A percentile compares a stretch with the other conserved stretches of the same genome.
phyloP scores from a whole-genome alignment of 1,140 invertebrate genomes.

The Wasmannia auropunctata region DNA sequence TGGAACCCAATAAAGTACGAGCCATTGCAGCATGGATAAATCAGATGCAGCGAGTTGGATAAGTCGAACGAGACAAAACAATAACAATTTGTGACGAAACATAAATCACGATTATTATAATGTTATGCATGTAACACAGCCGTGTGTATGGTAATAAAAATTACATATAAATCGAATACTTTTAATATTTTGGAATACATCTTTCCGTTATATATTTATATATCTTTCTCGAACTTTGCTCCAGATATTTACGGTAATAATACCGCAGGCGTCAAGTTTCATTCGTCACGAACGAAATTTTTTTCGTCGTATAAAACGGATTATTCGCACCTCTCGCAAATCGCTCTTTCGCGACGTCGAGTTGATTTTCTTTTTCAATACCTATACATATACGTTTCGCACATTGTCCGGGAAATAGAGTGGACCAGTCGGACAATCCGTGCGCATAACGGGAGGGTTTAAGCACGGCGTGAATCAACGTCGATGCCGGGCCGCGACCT shows the following conservation, averaged over 20 bases:
- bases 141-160: not conserved
- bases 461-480: conserved; percentile 43
- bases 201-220: not conserved
- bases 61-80: not conserved
- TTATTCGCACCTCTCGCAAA: not conserved
- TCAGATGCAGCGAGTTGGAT: not conserved
- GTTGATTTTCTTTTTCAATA: conserved; percentile 33
- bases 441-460: conserved; percentile 5
- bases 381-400: conserved; percentile 20
- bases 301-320: conserved; percentile 11
- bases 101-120: not conserved
- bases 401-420: conserved; percentile 20
- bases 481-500: not conserved
- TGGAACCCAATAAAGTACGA: conserved; percentile 29
- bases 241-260: not conserved
- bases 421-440: conserved; percentile 21
- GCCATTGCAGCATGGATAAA: not conserved
- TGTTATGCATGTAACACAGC: not conserved
- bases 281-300: not conserved
- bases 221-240: not conserved
- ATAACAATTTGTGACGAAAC: not conserved
- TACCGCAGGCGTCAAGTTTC: not conserved
- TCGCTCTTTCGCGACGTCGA: not conserved
- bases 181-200: not conserved
- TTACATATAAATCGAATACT: not conserved